Evolutionary conservation across 1,140 invertebrate species (phyloP), one percentile per base, ranked within the genome.

Genomic region (Microplitis mediator): DNA sequence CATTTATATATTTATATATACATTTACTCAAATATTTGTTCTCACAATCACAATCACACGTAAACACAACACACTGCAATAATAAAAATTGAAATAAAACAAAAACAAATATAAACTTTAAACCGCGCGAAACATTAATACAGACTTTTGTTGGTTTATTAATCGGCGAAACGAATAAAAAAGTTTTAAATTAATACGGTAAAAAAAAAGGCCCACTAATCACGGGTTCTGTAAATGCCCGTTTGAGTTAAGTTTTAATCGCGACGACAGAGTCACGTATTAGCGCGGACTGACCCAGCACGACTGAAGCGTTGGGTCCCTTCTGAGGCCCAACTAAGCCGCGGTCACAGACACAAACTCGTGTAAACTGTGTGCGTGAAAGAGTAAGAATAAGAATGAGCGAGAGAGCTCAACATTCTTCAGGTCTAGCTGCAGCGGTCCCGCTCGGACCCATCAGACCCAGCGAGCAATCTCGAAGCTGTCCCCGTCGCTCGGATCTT

Each of bases 401-500:
- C 71, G 32, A 73, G 64, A 68, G 71, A 74, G 79, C 79, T 80
- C 76, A 80, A 79, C 84, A 87, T 87, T 87, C 86, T 86, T 86
- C 77, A 79, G 81, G 23, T 67, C 80, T 75, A 69, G 76, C 78
- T 80, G 80, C 82, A 77, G 81, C 78, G 78, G 78, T 85, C 85
- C 82, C 79, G 84, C 84, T 85, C 83, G 78, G 77, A 85, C 82
- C 74, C 79, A 81, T 84, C 81, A 81, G 78, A 76, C 81, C 81
- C 83, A 75, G 74, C 78, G 79, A 80, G 73, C 81, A 79, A 14
- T 68, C 76, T 71, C 72, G 63, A 67, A 71, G 74, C 75, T 61
- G 74, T 77, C 71, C 70, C 56, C 3, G 35, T 56, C 39, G 6
- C 6, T 72, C 62, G 65, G 64, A 61, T 31, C 54, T 23, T 66